phyloP scores from a whole-genome alignment of 35 echinoderm and acorn worm genomes.

The Heliocidaris erythrogramma region DNA sequence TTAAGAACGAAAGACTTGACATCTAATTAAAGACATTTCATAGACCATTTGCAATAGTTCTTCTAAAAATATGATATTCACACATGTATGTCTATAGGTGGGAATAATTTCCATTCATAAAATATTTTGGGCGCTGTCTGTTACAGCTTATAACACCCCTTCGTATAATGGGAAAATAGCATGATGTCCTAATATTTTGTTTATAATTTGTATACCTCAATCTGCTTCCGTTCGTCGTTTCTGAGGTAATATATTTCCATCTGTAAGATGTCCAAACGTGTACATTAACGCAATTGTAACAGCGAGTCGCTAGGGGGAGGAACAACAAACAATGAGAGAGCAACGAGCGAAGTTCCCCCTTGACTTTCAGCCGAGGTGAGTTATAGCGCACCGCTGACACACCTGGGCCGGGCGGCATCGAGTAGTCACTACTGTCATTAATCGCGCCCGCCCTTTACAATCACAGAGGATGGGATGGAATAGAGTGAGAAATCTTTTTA shows the following conservation, averaged over 20 bases:
- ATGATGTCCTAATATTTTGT: slow-evolving; percentile 2
- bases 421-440: not conserved
- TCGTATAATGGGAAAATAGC: not conserved
- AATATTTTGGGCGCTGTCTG: not conserved
- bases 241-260: slow-evolving; percentile 9
- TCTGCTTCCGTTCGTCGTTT: not conserved
- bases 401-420: not conserved
- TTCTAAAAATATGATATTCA: too few species aligned
- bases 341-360: not conserved
- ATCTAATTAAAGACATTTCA: too few species aligned
- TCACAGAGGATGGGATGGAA: not conserved
- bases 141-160: not conserved
- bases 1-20: too few species aligned
- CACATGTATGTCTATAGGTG: too few species aligned
- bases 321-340: slow-evolving; percentile 33
- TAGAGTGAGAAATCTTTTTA: slow-evolving; percentile 19
- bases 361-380: slow-evolving; percentile 21
- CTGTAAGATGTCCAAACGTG: slow-evolving; percentile 21
- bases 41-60: too few species aligned
- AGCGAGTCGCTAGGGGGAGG: slow-evolving; percentile 7
- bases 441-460: not conserved
- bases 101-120: not conserved
- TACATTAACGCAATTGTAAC: slow-evolving; percentile 28
- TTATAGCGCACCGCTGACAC: not conserved
- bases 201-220: slow-evolving; percentile 13